Conservation (phyloP, 2,113 vertebrate genomes). For the Phainopepla nitens region DNA sequence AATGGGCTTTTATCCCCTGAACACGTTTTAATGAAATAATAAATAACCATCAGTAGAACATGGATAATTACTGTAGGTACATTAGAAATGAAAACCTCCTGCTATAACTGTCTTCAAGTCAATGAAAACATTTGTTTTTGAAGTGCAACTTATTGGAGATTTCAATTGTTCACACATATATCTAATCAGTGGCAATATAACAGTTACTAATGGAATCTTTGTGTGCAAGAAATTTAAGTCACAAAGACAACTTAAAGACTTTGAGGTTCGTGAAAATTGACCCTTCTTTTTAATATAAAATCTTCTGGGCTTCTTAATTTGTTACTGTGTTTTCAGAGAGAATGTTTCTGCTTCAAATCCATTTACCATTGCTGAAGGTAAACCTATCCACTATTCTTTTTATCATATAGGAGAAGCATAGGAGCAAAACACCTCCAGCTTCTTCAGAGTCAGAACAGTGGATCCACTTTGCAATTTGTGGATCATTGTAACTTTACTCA, state of each 20-base stretch:
- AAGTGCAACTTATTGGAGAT: background rate
- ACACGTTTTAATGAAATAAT: slow-evolving; percentile 1
- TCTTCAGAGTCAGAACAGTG: background rate
- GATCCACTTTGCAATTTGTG: background rate
- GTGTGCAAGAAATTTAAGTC: background rate
- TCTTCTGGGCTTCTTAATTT: background rate
- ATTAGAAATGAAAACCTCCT: background rate
- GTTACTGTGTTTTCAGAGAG: background rate
- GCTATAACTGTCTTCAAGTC: background rate
- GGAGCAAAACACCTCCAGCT: background rate
- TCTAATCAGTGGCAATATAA: background rate
- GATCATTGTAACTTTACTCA: background rate
- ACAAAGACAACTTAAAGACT: background rate
- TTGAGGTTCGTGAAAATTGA: background rate
- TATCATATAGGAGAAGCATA: background rate
- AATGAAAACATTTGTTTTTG: background rate
- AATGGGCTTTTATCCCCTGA: background rate
- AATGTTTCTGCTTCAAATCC: background rate
- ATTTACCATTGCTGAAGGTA: background rate
- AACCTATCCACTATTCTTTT: background rate
- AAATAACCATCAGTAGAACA: slow-evolving; percentile 7
- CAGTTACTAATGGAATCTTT: background rate
- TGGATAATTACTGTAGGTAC: background rate
- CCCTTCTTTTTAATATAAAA: background rate
- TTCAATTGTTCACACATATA: background rate